Percentiles rank a stretch among this genome's conserved stretches.
These are phyloP conservation scores for Heliconius melpomene DNA, from an alignment of 1,140 invertebrate genomes.

Conservation along the genomic window DNA sequence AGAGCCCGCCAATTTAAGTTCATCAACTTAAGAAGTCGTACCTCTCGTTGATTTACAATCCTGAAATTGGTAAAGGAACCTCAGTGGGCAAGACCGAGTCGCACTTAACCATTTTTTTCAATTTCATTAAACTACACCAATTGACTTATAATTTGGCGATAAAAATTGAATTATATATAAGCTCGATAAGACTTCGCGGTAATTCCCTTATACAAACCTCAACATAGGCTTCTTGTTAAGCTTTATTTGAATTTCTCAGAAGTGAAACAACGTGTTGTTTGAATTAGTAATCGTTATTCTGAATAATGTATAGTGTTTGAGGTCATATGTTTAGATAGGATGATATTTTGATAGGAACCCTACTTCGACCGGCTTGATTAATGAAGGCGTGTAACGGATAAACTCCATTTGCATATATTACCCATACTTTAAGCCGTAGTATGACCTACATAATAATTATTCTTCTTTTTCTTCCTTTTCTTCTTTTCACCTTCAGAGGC, in stretches of 20 bases:
- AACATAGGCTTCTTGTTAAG: constrained; percentile 35
- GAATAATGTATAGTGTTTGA: constrained; percentile 64
- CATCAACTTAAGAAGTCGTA: too few relatives aligned
- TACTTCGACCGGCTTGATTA: constrained; percentile 43
- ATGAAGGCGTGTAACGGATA: constrained; percentile 28
- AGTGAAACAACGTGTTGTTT: constrained; percentile 47
- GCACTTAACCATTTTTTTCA: too few relatives aligned
- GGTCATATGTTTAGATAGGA: constrained; percentile 63
- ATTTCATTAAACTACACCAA: too few relatives aligned
- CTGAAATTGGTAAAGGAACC: too few relatives aligned
- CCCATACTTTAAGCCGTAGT: background rate
- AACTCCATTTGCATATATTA: constrained; percentile 19
- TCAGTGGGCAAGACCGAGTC: too few relatives aligned
- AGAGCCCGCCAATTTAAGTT: too few relatives aligned
- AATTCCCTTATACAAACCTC: constrained; percentile 3
- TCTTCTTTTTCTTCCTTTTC: background rate
- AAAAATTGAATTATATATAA: too few relatives aligned
- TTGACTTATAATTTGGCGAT: too few relatives aligned
- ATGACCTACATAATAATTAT: background rate
- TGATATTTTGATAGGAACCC: constrained; percentile 60
- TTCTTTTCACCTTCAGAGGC: too few relatives aligned
- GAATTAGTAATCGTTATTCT: constrained; percentile 54
- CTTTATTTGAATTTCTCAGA: constrained; percentile 40
- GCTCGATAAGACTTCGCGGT: background rate
- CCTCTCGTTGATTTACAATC: too few relatives aligned